These are phyloP conservation scores for Cataglyphis hispanica DNA, from an alignment of 1,140 invertebrate species.

Conservation along the genomic window DNA sequence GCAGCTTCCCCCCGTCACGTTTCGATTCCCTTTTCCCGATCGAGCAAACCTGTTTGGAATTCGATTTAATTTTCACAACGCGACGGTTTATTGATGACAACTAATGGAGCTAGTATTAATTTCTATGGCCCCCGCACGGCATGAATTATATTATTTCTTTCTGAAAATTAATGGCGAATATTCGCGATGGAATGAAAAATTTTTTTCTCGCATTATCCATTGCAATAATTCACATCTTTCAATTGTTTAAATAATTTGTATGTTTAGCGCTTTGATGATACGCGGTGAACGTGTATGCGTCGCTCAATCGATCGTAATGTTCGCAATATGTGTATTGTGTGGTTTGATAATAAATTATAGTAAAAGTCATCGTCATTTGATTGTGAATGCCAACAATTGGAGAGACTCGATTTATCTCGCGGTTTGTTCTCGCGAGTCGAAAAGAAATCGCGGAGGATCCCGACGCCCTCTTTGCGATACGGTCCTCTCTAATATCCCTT, in stretches of 20 bases:
- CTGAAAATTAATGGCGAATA: conserved; percentile 21
- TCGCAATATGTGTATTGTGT: no score
- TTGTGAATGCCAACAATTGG: conserved; percentile 24
- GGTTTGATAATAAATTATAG: background rate
- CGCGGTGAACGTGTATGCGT: no score
- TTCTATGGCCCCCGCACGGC: background rate
- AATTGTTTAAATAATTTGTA: background rate
- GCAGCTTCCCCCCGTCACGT: background rate
- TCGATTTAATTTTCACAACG: conserved; percentile 53
- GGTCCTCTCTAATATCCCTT: conserved; percentile 69
- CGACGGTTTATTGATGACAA: conserved; percentile 20
- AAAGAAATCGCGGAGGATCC: conserved; percentile 34
- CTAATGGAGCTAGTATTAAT: background rate
- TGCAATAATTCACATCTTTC: background rate
- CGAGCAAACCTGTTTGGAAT: conserved; percentile 32
- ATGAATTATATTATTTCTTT: background rate
- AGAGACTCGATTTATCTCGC: conserved; percentile 29
- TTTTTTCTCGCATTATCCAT: conserved; percentile 19
- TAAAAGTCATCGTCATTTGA: conserved; percentile 11
- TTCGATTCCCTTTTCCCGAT: background rate
- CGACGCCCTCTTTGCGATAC: conserved; percentile 29
- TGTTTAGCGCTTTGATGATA: no score
- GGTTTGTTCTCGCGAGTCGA: conserved; percentile 23
- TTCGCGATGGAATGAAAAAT: background rate
- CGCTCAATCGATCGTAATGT: no score